Base-by-base conservation (phyloP, 2,888 invertebrate species). In the Drosophila longiperda region DNA sequence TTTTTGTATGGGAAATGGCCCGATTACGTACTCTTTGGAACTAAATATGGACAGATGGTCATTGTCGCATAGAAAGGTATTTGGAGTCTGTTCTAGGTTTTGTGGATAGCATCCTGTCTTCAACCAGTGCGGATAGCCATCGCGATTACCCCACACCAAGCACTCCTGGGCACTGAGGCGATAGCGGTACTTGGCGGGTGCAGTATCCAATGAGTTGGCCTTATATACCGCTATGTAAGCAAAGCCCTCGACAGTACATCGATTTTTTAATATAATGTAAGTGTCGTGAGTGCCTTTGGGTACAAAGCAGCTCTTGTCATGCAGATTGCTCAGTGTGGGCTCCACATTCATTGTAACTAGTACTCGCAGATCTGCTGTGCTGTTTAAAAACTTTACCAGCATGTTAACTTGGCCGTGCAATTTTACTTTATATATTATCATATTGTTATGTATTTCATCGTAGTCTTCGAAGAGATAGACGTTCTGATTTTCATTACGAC, bases 201-300 rank as follows among this genome's bases (percentile, higher is more conserved):
- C n/a, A 12, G 33, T n/a, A 9, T 63, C 45, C 0, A 34, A 32
- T 0, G 15, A 17, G 15, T 63, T 38, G 0, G 36, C 48, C 9
- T 61, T 65, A 63, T 52, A 78, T 12, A 78, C 52, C 0, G 73
- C 63, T 54, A 78, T 61, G 49, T 66, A 78, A 9, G 58, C 72
- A 9, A 26, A 26, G 0, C 60, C 38, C 1, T 55, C 26, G 3
- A 17, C 9, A 1, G 1, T 0, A 36, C 78, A 79, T 5, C 12
- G 36, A 49, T 74, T 77, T 9, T 42, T 61, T n/a, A 77, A 50
- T 15, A 63, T 2, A 23, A 77, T 49, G 0, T 12, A 36, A 8
- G 12, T 45, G 15, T 48, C 36, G 1, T 2, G 1, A 11, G 2
- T 23, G 3, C 36, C 53, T 17, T 45, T 42, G 8, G 62, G 49